Evolutionary conservation across 2,113 vertebrate species (phyloP), one percentile per base, ranked within the genome.

Genomic region (Oxyruncus cristatus): DNA sequence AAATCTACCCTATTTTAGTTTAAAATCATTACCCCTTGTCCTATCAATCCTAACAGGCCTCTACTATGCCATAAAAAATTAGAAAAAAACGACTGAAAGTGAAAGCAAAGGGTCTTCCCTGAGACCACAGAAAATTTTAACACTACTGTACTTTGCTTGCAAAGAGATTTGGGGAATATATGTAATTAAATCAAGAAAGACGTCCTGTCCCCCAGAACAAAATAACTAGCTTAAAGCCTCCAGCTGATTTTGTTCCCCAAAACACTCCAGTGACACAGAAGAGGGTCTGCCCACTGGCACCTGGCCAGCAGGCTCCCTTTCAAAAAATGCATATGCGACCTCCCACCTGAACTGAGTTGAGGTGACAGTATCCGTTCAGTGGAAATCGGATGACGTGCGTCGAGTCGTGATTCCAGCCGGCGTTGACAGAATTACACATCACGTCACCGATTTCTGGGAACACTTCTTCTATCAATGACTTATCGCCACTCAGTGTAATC

Each of bases 271-370:
- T 7, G 12, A 71, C 39, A 52, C 4, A 22, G 66, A 61, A 30
- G 17, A 52, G 26, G 39, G n/a, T 35, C 65, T 81, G 9, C 30
- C 35, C 32, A 8, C 13, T 10, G 18, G 33, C 4, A 49, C 24
- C 49, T 27, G 44, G 32, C 39, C 44, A 86, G n/a, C 61, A 76
- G 28, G 28, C 8, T 88, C 23, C 61, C 63, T 50, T 35, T 26
- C 62, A 41, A 53, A 20, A 55, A 28, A 8, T 1, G 8, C 39
- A 8, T 2, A 7, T 0, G 2, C 61, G 71, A 8, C 10, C 5
- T 35, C 65, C 66, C 98, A 99, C 99, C 99, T 99, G 99, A 91
- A 99, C 99, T 85, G 99, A 99, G 98, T 99, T 99, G 98, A 99
- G 98, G 95, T 98, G 98, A 88, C 99, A 99, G 98, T 99, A 98